Conservation (phyloP, 2,797 vertebrate genomes). For the Petrocephalus sullivani region DNA sequence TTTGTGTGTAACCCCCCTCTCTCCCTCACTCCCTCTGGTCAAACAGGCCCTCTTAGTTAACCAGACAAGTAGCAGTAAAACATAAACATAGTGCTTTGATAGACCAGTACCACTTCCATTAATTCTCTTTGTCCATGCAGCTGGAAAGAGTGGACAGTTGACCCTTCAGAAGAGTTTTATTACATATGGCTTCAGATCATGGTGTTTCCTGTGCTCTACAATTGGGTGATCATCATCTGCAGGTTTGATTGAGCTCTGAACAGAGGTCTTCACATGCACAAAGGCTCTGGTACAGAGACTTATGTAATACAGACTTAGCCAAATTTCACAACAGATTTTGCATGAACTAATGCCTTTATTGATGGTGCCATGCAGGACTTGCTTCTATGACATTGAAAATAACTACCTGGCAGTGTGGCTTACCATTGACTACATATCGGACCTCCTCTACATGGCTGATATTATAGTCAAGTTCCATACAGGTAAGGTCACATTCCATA, state of each 20-base stretch:
- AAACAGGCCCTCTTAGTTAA: not conserved
- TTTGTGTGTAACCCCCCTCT: not conserved
- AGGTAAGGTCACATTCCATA: conserved; percentile 52
- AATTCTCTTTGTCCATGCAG: conserved; percentile 35
- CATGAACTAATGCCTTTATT: not conserved
- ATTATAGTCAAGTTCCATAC: conserved; percentile 69
- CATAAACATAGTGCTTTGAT: not conserved
- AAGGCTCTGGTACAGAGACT: not conserved
- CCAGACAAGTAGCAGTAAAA: not conserved
- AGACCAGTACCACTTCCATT: not conserved
- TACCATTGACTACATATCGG: conserved; percentile 73
- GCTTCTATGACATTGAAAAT: conserved; percentile 70
- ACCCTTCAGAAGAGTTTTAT: conserved; percentile 78
- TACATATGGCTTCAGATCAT: conserved; percentile 80
- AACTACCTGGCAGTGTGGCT: conserved; percentile 68
- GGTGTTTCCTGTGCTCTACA: conserved; percentile 79
- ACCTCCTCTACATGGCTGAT: conserved; percentile 72
- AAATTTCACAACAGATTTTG: not conserved
- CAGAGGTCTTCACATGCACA: not conserved
- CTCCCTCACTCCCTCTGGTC: not conserved
- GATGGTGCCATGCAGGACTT: conserved; percentile 57
- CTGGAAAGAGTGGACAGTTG: conserved; percentile 63
- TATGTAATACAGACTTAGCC: not conserved
- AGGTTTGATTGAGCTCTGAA: conserved; percentile 57
- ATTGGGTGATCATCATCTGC: conserved; percentile 78